Conservation (phyloP, 2,797 vertebrate genomes). For the Arnoldichthys spilopterus region DNA sequence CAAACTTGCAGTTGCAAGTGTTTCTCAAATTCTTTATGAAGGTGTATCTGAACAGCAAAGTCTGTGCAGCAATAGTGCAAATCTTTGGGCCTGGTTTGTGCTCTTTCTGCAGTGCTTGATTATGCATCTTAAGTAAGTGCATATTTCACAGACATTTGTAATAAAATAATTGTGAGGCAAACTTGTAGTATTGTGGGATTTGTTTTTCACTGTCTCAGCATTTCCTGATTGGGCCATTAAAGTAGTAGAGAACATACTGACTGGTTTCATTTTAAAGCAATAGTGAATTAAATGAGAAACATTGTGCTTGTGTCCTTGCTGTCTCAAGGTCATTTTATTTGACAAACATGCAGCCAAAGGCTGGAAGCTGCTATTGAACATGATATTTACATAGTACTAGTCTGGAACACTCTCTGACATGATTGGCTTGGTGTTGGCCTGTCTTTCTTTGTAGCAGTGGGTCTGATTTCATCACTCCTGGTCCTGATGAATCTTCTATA, state of each 20-base stretch:
- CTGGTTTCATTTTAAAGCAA: neutral
- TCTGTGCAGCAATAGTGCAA: neutral
- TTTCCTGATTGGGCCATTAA: neutral
- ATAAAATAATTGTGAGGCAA: neutral
- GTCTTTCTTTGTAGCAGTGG: neutral
- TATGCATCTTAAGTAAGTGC: neutral
- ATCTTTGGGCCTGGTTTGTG: neutral
- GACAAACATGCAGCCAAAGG: slow-evolving; percentile 42
- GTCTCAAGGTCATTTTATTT: slow-evolving; percentile 60
- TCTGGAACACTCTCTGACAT: slow-evolving; percentile 4
- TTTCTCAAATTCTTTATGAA: neutral
- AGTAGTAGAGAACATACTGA: too few species aligned
- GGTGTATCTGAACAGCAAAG: neutral
- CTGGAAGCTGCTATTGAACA: slow-evolving; percentile 5
- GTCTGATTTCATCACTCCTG: neutral
- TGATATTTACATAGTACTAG: slow-evolving; percentile 13
- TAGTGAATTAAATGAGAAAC: slow-evolving; percentile 16
- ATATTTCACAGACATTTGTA: neutral
- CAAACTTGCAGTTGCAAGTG: neutral
- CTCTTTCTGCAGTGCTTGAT: neutral
- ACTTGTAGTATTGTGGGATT: neutral
- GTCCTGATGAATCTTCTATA: neutral
- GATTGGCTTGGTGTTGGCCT: neutral
- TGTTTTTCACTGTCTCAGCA: neutral
- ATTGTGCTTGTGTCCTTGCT: slow-evolving; percentile 56